phyloP scores from a whole-genome alignment of 2,113 vertebrate genomes.

The Phocoena sinus region DNA sequence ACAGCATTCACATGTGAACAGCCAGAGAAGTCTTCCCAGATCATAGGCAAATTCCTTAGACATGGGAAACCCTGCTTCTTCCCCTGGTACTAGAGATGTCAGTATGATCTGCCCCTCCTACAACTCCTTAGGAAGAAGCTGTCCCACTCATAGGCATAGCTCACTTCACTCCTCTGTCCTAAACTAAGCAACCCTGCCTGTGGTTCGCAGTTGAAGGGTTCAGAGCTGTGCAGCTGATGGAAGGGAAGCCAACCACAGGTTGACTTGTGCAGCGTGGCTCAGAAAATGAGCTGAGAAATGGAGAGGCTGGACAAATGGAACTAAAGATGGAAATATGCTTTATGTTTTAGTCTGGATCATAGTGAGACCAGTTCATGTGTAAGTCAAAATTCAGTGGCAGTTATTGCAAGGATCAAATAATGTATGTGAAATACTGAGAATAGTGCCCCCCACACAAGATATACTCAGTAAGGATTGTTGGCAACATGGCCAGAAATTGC shows the following conservation, averaged over 20 bases:
- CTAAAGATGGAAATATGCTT: background rate
- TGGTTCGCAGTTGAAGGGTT: background rate
- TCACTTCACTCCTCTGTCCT: background rate
- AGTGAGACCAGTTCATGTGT: background rate
- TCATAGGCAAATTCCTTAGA: background rate
- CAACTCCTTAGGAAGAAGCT: background rate
- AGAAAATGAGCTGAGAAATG: background rate
- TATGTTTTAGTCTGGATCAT: background rate
- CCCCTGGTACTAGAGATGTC: background rate
- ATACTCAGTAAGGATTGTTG: background rate
- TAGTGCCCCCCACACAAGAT: background rate
- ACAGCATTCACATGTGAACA: background rate
- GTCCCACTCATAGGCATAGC: background rate
- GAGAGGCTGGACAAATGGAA: background rate
- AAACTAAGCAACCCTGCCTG: background rate
- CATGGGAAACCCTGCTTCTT: background rate
- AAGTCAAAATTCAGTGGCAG: background rate
- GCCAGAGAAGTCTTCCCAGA: background rate
- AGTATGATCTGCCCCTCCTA: background rate
- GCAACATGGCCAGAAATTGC: background rate
- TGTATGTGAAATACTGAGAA: background rate
- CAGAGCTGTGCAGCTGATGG: background rate
- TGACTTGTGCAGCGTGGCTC: background rate
- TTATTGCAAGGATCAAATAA: background rate
- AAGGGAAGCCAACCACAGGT: background rate